phyloP scores from a whole-genome alignment of 2,797 vertebrate species.

The Balearica regulorum region DNA sequence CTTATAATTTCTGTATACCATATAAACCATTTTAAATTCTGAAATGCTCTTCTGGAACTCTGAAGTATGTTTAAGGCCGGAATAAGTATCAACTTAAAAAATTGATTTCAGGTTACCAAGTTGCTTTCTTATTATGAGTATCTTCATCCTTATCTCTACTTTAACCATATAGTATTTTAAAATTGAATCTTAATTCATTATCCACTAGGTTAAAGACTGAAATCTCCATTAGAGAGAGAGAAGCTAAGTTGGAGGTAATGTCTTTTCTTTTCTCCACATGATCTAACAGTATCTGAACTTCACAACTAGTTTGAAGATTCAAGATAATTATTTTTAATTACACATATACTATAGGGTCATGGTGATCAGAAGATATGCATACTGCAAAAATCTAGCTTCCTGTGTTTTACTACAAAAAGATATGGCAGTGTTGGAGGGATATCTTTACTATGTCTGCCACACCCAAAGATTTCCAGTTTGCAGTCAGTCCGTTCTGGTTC shows the following conservation, averaged over 20 bases:
- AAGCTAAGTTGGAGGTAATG: slow-evolving; percentile 56
- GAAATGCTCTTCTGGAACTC: not conserved
- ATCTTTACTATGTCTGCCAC: not conserved
- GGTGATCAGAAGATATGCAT: not conserved
- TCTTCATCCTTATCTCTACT: not conserved
- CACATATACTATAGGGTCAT: not conserved
- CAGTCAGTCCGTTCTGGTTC: not conserved
- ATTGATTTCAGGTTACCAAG: not conserved
- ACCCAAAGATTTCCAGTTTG: not conserved
- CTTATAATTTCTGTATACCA: not conserved
- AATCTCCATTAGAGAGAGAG: slow-evolving; percentile 23
- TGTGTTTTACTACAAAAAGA: not conserved
- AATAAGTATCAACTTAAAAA: not conserved
- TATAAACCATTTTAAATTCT: not conserved
- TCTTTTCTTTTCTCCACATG: not conserved
- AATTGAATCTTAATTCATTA: slow-evolving; percentile 44
- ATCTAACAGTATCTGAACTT: not conserved
- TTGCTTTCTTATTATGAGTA: not conserved
- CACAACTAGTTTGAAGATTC: not conserved
- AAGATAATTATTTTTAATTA: not conserved
- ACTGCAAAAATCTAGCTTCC: not conserved
- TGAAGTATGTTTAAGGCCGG: not conserved
- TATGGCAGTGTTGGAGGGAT: not conserved
- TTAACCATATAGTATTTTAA: not conserved
- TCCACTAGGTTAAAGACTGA: slow-evolving; percentile 60